A percentile compares a stretch with the other conserved stretches of the same genome.
Conservation (phyloP, 2,113 vertebrate genomes). For the Limnothrissa miodon region DNA sequence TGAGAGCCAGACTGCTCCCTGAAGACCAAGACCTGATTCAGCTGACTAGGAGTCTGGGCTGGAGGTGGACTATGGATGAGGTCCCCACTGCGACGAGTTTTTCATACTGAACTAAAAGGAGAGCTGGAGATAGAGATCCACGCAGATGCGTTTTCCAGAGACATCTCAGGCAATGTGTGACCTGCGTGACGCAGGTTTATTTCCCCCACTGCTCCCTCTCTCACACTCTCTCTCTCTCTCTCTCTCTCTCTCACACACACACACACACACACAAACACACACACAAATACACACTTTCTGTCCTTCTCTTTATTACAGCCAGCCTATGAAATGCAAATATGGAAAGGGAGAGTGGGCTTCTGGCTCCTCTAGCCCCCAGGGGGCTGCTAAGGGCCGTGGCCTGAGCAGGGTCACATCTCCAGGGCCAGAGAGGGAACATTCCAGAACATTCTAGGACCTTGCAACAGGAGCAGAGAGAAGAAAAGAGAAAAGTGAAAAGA, state of each 20-base stretch:
- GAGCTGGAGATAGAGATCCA: not conserved
- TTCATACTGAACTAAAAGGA: not conserved
- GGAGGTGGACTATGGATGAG: not conserved
- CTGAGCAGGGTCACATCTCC: not conserved
- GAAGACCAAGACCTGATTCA: conserved; percentile 1
- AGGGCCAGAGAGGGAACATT: not conserved
- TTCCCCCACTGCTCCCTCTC: not conserved
- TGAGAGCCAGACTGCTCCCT: not conserved
- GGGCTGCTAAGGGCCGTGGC: not conserved
- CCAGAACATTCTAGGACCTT: not conserved
- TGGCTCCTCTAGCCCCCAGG: not conserved
- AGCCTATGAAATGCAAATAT: conserved; percentile 5
- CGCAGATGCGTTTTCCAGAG: not conserved
- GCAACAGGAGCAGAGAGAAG: not conserved
- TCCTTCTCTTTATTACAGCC: not conserved
- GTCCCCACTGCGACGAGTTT: not conserved
- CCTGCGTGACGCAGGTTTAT: not conserved
- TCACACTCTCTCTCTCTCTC: not conserved
- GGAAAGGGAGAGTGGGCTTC: not conserved
- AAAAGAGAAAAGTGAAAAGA: conserved; percentile 16
- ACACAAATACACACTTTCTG: not conserved
- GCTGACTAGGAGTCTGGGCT: not conserved
- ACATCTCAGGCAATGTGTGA: not conserved
- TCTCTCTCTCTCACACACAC: not conserved
- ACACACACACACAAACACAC: not conserved